These are phyloP conservation scores for Atta texana DNA, from an alignment of 1,140 invertebrate species.

Conservation along the genomic window DNA sequence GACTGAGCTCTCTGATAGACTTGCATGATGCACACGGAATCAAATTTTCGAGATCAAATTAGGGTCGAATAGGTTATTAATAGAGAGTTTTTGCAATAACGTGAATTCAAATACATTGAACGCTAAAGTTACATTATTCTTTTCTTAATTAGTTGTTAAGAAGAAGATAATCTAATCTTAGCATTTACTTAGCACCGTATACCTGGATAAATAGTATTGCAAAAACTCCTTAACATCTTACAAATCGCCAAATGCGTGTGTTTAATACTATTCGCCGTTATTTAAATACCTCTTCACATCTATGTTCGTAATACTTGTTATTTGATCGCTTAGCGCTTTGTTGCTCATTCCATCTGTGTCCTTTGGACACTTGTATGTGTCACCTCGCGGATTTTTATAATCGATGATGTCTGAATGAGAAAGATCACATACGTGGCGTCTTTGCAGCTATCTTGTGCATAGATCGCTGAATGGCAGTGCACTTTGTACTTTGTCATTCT, in stretches of 20 bases:
- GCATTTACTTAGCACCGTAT: too few species aligned
- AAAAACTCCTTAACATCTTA: not conserved
- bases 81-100: too few species aligned
- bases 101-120: too few species aligned
- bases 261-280: not conserved
- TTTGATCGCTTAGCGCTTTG: not conserved
- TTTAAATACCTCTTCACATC: not conserved
- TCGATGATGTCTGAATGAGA: slow-evolving; percentile 4
- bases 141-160: too few species aligned
- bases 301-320: not conserved
- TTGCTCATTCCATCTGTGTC: not conserved
- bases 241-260: not conserved
- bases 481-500: slow-evolving; percentile 15
- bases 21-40: not conserved
- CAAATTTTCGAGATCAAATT: not conserved
- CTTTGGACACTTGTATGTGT: slow-evolving; percentile 21
- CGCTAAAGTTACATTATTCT: too few species aligned
- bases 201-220: too few species aligned
- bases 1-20: not conserved
- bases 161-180: too few species aligned
- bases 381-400: slow-evolving; percentile 23
- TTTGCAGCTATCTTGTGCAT: not conserved
- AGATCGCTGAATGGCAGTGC: not conserved
- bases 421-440: not conserved
- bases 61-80: slow-evolving; percentile 22